These are phyloP conservation scores for Nymphalis urticae DNA, from an alignment of 2,888 invertebrate species.

Conservation along the genomic window DNA sequence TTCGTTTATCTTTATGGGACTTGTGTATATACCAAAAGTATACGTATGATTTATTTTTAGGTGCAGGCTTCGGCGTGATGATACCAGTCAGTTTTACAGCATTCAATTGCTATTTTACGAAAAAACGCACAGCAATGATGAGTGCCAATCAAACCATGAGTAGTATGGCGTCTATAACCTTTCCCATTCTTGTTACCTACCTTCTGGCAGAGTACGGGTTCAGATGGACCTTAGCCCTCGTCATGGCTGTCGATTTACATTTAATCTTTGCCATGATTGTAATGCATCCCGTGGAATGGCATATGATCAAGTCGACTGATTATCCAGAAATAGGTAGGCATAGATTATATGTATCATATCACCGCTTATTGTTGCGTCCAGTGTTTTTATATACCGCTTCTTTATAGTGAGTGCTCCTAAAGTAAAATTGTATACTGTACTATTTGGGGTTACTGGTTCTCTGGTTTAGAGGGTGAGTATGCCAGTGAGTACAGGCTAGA, in stretches of 20 bases:
- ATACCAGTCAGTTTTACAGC: slow-evolving; percentile 87
- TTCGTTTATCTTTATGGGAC: too few relatives aligned
- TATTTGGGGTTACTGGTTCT: too few relatives aligned
- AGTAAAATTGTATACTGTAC: too few relatives aligned
- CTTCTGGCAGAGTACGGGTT: slow-evolving; percentile 85
- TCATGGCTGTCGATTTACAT: slow-evolving; percentile 85
- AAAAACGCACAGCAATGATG: slow-evolving; percentile 87
- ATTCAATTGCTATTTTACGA: slow-evolving; percentile 88
- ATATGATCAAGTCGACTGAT: slow-evolving; percentile 69
- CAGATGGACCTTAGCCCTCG: slow-evolving; percentile 84
- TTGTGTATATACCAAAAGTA: not conserved
- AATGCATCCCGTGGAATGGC: slow-evolving; percentile 89
- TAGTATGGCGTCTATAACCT: slow-evolving; percentile 85
- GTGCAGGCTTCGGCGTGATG: slow-evolving; percentile 87
- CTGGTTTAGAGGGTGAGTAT: too few relatives aligned
- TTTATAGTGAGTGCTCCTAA: not conserved
- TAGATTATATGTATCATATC: not conserved
- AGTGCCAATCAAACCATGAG: slow-evolving; percentile 87
- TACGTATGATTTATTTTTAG: slow-evolving; percentile 55
- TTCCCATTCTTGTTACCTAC: slow-evolving; percentile 84
- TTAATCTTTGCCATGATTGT: slow-evolving; percentile 85
- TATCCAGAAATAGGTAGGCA: slow-evolving; percentile 47
- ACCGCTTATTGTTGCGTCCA: not conserved
- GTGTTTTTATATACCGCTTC: not conserved
- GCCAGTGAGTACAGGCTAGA: too few relatives aligned